Percentiles rank a stretch among this genome's conserved stretches.
These are phyloP conservation scores for Nomada lathburiana DNA, from an alignment of 2,888 invertebrate species.

Conservation along the genomic window DNA sequence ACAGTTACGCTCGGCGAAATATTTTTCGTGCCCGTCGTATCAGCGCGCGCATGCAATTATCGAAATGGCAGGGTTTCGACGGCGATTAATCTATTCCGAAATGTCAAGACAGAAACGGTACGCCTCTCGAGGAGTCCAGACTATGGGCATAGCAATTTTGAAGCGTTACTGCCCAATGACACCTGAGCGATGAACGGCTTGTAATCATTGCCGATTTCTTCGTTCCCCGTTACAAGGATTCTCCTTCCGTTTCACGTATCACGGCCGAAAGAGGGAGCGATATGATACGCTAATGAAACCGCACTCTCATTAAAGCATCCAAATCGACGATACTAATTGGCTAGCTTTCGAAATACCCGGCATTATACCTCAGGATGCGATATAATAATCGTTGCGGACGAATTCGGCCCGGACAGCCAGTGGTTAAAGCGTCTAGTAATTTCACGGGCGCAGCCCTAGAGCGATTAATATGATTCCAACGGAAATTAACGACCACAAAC, in stretches of 20 bases:
- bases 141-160: constrained; percentile 61
- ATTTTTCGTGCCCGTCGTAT: too few species aligned
- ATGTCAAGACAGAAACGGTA: constrained; percentile 14
- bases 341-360: constrained; percentile 76
- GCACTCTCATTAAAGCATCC: constrained; percentile 74
- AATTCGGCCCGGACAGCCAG: constrained; percentile 77
- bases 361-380: constrained; percentile 76
- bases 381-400: constrained; percentile 79
- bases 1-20: too few species aligned
- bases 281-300: constrained; percentile 74
- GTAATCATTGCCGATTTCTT: constrained; percentile 70
- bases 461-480: constrained; percentile 76
- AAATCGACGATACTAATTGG: constrained; percentile 77
- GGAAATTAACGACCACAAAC: constrained; percentile 73
- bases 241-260: constrained; percentile 61
- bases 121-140: constrained; percentile 37
- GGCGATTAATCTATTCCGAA: constrained; percentile 44
- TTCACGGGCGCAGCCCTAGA: constrained; percentile 74
- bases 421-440: constrained; percentile 78
- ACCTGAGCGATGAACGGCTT: constrained; percentile 61
- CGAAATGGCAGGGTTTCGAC: constrained; percentile 3
- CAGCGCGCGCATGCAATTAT: not conserved
- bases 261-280: constrained; percentile 43
- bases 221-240: constrained; percentile 39
- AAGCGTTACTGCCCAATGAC: constrained; percentile 62